Base-by-base conservation (phyloP, 2,888 invertebrate genomes). In the Lumbricus terrestris region DNA sequence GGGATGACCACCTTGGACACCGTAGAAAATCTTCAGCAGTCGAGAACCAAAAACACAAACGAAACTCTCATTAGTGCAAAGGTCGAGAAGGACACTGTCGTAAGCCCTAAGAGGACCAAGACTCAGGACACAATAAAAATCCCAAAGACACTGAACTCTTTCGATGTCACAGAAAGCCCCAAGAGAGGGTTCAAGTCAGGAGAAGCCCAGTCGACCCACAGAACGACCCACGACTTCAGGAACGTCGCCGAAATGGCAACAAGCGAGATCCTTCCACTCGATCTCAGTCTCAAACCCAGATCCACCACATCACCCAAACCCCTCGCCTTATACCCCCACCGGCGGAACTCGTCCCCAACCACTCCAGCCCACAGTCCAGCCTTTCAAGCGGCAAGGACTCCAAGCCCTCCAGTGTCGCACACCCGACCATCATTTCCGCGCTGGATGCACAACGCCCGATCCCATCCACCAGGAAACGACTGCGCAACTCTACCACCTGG, bases 231-330 rank as follows among this genome's bases (percentile, higher is more conserved):
- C 85, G 37, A 85, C 35, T 85, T 85, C 85, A 34, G 20, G 16
- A 85, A 37, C 85, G 85, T 85, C 20, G 85, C 6, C 13, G 85
- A 85, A 85, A 85, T 85, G 85, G 85, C 85, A 33, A 85, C 85
- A 8, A 85, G 85, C 35, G 85, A 96, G 90, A 97, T 97, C 94
- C 96, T 97, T 93, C 97, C 97, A 0, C 95, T 97, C 88, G 97
- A 97, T 95, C 96, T 98, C 91, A 96, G 97, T 88, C 91, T 69
- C 34, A 85, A 85, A 34, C 35, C 85, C 8, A 85, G 90, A 91
- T 69, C 20, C 82, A n/a, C 42, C 54, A n/a, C 85, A 85, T 35
- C 37, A 8, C 35, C 34, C 18, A 37, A 85, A 23, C 35, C 16
- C 4, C 0, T 35, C 34, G 15, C 16, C 6, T 2, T 29, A 5